Conservation (phyloP, 1,140 invertebrate species). For the Diorhabda carinulata region DNA sequence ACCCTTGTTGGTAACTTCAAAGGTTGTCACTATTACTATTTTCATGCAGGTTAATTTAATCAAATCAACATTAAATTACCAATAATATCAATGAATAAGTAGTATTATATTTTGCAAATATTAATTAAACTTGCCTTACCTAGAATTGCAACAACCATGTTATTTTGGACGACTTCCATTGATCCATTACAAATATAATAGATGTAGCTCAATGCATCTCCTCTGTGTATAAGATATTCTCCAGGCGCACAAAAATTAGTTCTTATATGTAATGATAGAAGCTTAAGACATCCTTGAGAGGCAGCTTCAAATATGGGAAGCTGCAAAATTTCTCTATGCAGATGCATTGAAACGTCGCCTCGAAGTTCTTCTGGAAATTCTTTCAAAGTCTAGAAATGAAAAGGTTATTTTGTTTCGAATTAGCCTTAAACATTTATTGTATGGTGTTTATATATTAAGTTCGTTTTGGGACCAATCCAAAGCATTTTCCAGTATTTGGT, state of each 20-base stretch:
- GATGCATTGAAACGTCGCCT: constrained; percentile 92
- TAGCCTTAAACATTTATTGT: no score
- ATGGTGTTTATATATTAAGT: no score
- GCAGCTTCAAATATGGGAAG: constrained; percentile 91
- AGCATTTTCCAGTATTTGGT: no score
- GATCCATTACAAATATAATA: constrained; percentile 97
- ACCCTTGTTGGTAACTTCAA: not conserved
- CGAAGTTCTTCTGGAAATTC: constrained; percentile 94
- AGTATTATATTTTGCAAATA: no score
- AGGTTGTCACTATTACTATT: not conserved
- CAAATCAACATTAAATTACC: no score
- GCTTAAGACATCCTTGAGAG: constrained; percentile 83
- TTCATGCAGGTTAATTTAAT: no score
- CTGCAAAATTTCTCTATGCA: constrained; percentile 90
- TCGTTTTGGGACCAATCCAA: no score
- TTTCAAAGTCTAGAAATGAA: constrained; percentile 73
- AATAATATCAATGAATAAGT: no score
- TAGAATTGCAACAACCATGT: constrained; percentile 96
- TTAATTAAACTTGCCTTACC: constrained; percentile 56
- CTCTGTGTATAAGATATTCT: constrained; percentile 94
- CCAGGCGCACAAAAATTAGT: constrained; percentile 94
- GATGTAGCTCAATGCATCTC: constrained; percentile 92
- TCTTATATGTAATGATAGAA: constrained; percentile 84
- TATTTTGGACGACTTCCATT: constrained; percentile 97
- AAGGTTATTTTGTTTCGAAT: not conserved